Conservation (phyloP, 2,888 invertebrate species). For the Hedychridium roseum region DNA sequence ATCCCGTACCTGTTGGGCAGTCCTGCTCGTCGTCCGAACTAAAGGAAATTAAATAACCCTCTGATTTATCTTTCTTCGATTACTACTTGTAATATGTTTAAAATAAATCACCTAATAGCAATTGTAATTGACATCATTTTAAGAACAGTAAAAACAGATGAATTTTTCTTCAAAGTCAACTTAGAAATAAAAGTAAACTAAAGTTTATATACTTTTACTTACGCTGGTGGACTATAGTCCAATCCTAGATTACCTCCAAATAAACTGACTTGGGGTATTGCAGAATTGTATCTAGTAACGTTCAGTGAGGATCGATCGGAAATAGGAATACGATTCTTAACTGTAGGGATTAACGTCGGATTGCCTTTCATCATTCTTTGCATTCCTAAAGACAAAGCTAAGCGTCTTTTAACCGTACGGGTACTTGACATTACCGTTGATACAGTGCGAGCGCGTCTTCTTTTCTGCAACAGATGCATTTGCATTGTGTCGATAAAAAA, state of each 20-base stretch:
- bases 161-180: background rate
- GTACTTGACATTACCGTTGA: conserved; percentile 39
- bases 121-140: no score
- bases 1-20: conserved; percentile 38
- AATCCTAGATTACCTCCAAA: conserved; percentile 75
- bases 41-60: conserved; percentile 6
- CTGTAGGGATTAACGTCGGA: conserved; percentile 31
- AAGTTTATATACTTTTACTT: conserved; percentile 32
- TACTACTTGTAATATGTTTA: no score
- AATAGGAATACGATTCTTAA: conserved; percentile 31
- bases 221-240: conserved; percentile 67
- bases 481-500: no score
- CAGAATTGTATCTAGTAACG: conserved; percentile 59
- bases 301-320: conserved; percentile 33
- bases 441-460: conserved; percentile 44
- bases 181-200: background rate
- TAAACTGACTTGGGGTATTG: conserved; percentile 69
- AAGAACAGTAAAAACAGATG: background rate
- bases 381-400: conserved; percentile 67
- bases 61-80: background rate
- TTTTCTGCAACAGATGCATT: conserved; percentile 48
- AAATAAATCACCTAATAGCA: no score
- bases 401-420: conserved; percentile 65
- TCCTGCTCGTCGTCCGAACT: conserved; percentile 48
- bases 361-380: conserved; percentile 28